phyloP scores from a whole-genome alignment of 92 coral and sea anemone species.

The Diadumene lineata region DNA sequence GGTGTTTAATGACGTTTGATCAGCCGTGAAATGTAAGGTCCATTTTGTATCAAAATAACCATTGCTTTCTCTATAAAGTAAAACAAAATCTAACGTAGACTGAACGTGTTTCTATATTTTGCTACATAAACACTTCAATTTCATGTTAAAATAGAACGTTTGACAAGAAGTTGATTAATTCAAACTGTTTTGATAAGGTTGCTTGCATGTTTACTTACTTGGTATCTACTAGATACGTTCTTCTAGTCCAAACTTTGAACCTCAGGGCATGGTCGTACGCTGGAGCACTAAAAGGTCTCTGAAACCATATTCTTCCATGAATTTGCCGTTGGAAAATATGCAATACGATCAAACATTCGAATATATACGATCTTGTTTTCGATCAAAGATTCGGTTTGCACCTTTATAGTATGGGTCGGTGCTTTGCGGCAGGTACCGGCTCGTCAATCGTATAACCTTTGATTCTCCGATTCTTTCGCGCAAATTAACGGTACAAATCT shows the following conservation, averaged over 20 bases:
- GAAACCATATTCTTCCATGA: neutral
- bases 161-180: neutral
- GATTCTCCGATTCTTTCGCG: neutral
- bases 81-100: too few relatives aligned
- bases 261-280: neutral
- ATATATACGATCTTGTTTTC: neutral
- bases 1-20: too few relatives aligned
- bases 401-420: neutral
- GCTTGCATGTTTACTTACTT: neutral
- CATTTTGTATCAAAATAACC: too few relatives aligned
- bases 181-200: neutral
- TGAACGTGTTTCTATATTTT: too few relatives aligned
- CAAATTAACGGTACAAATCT: neutral
- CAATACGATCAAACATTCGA: neutral
- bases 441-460: neutral
- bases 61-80: too few relatives aligned
- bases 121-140: too few relatives aligned
- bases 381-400: slow-evolving; percentile 2
- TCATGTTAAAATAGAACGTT: too few relatives aligned
- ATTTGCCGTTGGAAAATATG: neutral
- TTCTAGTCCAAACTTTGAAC: neutral
- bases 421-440: slow-evolving; percentile 10
- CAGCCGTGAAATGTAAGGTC: too few relatives aligned
- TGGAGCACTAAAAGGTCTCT: neutral
- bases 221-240: neutral